Conservation (phyloP, 1,140 invertebrate genomes). For the Trachelipus rathkii region DNA sequence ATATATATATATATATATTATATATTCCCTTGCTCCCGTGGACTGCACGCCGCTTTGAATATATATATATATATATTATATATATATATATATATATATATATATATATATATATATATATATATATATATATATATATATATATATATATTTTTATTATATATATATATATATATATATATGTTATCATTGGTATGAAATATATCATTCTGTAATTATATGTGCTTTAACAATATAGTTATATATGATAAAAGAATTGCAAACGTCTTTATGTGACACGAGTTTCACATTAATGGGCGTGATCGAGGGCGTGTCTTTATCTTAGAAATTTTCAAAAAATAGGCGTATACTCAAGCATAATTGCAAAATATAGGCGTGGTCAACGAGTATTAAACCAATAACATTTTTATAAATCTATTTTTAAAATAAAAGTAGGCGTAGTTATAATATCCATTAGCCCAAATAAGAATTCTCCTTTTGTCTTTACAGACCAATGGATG, state of each 20-base stretch:
- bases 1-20: background rate
- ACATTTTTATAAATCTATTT: background rate
- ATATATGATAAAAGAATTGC: conserved; percentile 2
- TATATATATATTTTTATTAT: background rate
- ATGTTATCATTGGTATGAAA: background rate
- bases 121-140: conserved; percentile 1
- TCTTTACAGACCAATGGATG: conserved; percentile 46
- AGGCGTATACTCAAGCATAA: background rate
- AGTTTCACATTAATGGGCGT: conserved; percentile 4
- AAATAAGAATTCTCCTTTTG: conserved; percentile 42
- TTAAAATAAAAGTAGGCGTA: background rate
- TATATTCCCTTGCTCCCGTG: background rate
- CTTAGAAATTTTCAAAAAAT: background rate
- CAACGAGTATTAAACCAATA: background rate
- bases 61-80: background rate
- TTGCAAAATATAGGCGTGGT: background rate
- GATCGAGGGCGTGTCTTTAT: background rate
- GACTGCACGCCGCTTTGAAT: background rate
- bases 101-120: conserved; percentile 1
- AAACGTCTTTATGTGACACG: conserved; percentile 7
- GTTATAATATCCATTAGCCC: conserved; percentile 20
- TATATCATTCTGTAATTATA: background rate
- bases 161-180: background rate
- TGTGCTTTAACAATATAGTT: background rate
- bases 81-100: conserved; percentile 7